phyloP scores from a whole-genome alignment of 2,888 invertebrate species.

The Zygothrica quintamaculata region DNA sequence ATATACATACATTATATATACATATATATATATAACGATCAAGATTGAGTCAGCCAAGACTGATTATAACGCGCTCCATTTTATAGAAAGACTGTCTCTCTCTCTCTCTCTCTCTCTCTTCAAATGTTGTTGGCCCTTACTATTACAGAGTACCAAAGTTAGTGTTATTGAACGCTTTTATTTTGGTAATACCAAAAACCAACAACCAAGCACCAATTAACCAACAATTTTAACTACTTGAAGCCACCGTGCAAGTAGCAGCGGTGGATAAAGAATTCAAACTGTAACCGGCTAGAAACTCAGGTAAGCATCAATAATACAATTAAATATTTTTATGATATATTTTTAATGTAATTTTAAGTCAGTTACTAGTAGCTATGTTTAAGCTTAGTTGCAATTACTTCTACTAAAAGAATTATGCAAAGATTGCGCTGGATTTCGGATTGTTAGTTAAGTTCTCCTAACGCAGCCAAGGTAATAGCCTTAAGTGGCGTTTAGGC shows the following conservation, averaged over 20 bases:
- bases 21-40: conserved; percentile 37
- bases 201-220: neutral
- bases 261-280: conserved; percentile 58
- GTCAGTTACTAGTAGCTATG: too few relatives aligned
- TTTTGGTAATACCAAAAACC: conserved; percentile 1
- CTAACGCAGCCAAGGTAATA: too few relatives aligned
- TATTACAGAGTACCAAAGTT: conserved; percentile 5
- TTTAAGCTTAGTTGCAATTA: too few relatives aligned
- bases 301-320: conserved; percentile 63
- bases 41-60: conserved; percentile 35
- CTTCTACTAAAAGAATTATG: too few relatives aligned
- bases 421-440: too few relatives aligned
- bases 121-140: conserved; percentile 37
- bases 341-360: too few relatives aligned
- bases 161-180: neutral
- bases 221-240: conserved; percentile 6
- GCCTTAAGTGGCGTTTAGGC: conserved; percentile 13
- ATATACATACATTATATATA: too few relatives aligned
- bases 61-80: too few relatives aligned
- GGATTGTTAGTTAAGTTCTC: too few relatives aligned
- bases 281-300: conserved; percentile 69
- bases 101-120: too few relatives aligned
- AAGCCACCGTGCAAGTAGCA: conserved; percentile 35
- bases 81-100: too few relatives aligned
- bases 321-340: too few relatives aligned